Conservation (phyloP, 2,888 invertebrate species). For the Cetonia aurata region DNA sequence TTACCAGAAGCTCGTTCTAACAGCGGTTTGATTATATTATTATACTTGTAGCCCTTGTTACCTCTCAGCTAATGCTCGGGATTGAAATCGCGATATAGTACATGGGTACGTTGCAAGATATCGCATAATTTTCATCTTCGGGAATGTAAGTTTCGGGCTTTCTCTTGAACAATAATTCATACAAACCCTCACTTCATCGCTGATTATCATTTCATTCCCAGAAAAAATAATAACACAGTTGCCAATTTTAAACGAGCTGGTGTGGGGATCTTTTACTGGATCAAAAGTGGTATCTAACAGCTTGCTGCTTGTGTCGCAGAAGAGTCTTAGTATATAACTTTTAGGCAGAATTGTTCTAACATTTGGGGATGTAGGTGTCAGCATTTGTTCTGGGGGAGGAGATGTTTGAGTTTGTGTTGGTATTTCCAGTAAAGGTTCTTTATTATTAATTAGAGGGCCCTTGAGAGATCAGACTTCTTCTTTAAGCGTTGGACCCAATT, state of each 20-base stretch:
- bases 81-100: slow-evolving; percentile 34
- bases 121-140: slow-evolving; percentile 31
- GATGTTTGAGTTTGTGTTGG: not conserved
- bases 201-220: slow-evolving; percentile 30
- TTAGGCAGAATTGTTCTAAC: not conserved
- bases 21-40: slow-evolving; percentile 42
- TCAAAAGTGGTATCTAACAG: slow-evolving; percentile 13
- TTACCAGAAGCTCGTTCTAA: not conserved
- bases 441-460: not conserved
- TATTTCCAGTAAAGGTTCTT: slow-evolving; percentile 2
- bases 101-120: slow-evolving; percentile 31
- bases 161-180: slow-evolving; percentile 45
- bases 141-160: slow-evolving; percentile 22
- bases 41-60: too few relatives aligned
- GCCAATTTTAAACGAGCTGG: too few relatives aligned
- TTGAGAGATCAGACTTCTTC: slow-evolving; percentile 2
- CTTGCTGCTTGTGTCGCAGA: too few relatives aligned
- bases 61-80: slow-evolving; percentile 21
- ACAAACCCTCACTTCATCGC: slow-evolving; percentile 3
- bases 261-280: not conserved
- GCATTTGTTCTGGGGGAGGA: too few relatives aligned
- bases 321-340: not conserved
- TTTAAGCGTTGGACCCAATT: slow-evolving; percentile 2
- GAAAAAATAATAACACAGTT: too few relatives aligned
- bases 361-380: too few relatives aligned